phyloP scores from a whole-genome alignment of 2,888 invertebrate species.

The Chironomus tentans region DNA sequence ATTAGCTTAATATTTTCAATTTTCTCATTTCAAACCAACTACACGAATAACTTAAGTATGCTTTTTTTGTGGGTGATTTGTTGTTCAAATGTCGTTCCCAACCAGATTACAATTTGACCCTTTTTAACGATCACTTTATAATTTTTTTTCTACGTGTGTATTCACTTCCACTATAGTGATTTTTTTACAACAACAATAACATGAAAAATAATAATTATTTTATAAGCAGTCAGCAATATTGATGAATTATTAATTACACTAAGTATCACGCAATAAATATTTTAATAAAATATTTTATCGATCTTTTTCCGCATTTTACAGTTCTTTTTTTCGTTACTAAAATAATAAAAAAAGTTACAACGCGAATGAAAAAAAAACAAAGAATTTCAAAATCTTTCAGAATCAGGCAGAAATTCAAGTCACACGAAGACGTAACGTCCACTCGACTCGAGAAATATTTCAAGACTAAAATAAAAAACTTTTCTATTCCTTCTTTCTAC shows the following conservation, averaged over 20 bases:
- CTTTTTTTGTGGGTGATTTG: not conserved
- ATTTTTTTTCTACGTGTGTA: too few relatives aligned
- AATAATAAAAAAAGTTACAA: not conserved
- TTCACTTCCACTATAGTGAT: too few relatives aligned
- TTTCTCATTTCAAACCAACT: too few relatives aligned
- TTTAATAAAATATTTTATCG: not conserved
- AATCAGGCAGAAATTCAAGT: not conserved
- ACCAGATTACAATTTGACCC: conserved; percentile 13
- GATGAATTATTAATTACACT: not conserved
- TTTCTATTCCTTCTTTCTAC: conserved; percentile 15
- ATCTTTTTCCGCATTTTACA: not conserved
- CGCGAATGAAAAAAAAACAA: not conserved
- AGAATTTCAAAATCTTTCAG: not conserved
- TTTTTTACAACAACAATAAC: not conserved
- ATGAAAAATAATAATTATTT: not conserved
- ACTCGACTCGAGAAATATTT: conserved; percentile 6
- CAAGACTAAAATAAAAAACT: conserved; percentile 12
- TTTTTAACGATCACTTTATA: not conserved
- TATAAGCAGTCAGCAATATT: not conserved
- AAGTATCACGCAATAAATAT: not conserved
- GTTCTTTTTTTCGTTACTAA: not conserved
- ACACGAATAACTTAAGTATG: too few relatives aligned
- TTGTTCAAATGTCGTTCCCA: not conserved
- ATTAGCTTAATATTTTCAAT: too few relatives aligned
- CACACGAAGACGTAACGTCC: not conserved